Percentiles rank a stretch among this genome's conserved stretches.
Evolutionary conservation across 2,797 vertebrate genomes (phyloP).

Genomic region (Natrix natrix): DNA sequence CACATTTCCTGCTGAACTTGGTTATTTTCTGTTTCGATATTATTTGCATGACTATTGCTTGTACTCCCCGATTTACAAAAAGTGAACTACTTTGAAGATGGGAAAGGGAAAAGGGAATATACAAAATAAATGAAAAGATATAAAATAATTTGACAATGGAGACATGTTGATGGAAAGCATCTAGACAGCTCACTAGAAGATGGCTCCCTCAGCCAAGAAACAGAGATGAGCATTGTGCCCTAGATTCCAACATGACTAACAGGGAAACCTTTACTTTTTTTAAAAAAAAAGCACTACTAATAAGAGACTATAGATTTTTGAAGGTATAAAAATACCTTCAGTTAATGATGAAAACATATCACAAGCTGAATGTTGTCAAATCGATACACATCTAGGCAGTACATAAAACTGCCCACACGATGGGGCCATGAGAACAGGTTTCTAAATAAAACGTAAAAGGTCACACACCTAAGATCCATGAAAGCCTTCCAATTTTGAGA

Average conservation of each 20-base stretch:
- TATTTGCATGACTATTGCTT: background rate
- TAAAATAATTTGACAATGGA: background rate
- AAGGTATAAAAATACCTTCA: background rate
- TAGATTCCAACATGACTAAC: background rate
- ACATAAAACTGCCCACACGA: slow-evolving; percentile 8
- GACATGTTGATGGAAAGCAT: background rate
- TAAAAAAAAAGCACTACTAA: background rate
- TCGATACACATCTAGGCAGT: background rate
- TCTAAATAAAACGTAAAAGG: background rate
- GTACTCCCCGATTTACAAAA: background rate
- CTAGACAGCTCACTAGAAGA: background rate
- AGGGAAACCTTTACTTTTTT: background rate
- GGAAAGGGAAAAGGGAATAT: background rate
- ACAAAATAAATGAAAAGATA: background rate
- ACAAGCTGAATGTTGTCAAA: background rate
- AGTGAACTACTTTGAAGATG: background rate
- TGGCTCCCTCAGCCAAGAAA: background rate
- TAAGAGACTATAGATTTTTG: background rate
- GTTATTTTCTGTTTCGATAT: background rate
- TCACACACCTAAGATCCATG: background rate
- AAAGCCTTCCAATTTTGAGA: background rate
- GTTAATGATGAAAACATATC: background rate
- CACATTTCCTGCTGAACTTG: background rate
- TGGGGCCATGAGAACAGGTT: slow-evolving; percentile 9
- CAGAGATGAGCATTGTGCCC: background rate